Conservation (phyloP, 2,113 vertebrate genomes). For the Terrapene triunguis region DNA sequence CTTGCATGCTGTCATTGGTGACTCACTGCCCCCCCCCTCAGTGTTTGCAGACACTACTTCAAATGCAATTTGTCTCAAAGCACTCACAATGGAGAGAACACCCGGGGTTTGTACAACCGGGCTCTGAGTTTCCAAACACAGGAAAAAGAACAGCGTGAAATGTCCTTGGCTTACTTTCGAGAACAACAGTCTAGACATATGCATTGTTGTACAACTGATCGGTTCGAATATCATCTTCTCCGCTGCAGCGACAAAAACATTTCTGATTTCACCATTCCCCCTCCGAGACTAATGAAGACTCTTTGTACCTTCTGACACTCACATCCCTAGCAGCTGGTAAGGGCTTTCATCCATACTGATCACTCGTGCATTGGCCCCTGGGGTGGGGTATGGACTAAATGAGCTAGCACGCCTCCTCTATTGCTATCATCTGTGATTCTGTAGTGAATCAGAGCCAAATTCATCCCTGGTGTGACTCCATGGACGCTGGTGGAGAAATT, state of each 20-base stretch:
- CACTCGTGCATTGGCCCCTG: neutral
- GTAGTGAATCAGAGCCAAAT: neutral
- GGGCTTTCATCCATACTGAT: neutral
- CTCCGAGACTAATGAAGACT: neutral
- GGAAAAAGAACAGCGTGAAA: slow-evolving; percentile 8
- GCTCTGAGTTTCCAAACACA: slow-evolving; percentile 33
- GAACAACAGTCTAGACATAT: slow-evolving; percentile 33
- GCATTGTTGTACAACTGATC: neutral
- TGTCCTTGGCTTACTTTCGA: slow-evolving; percentile 38
- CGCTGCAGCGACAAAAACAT: neutral
- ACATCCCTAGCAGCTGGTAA: neutral
- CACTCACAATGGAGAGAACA: neutral
- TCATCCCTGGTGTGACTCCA: neutral
- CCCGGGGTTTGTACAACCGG: neutral
- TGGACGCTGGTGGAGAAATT: neutral
- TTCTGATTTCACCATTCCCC: neutral
- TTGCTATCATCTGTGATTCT: neutral
- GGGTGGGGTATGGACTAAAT: neutral
- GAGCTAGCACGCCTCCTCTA: neutral
- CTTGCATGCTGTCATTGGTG: neutral
- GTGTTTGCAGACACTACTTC: neutral
- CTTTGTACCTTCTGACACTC: neutral
- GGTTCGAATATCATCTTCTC: neutral
- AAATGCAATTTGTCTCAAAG: neutral
- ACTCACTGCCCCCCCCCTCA: slow-evolving; percentile 2